Evolutionary conservation across 2,113 vertebrate genomes (phyloP), one percentile per base, ranked within the genome.

Genomic region (Glaucidium brasilianum): DNA sequence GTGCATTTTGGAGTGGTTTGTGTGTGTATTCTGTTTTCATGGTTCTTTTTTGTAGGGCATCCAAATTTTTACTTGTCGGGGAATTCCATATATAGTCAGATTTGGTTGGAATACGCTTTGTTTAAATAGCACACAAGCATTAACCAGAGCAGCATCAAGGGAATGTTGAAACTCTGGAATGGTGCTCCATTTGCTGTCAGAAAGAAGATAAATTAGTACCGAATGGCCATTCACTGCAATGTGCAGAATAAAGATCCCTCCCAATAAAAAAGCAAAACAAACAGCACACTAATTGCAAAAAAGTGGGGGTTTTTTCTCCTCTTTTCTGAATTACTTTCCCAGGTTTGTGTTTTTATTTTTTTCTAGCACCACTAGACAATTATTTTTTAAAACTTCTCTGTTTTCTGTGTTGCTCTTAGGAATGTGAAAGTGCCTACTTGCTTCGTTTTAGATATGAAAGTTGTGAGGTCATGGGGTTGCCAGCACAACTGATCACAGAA

Each of bases 1-100:
- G 35, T 71, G 91, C 73, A 35, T 32, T 39, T 82, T 12, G 56
- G 68, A 94, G 73, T 45, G 69, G 3, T 68, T 71, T 34, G 49
- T 73, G 68, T 75, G 16, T 45, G 39, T 43, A 18, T 84, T 85
- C 89, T 60, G 82, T 90, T 89, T 94, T 91, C 78, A 10, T 88
- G 94, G 88, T 50, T 78, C 73, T 85, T 90, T 90, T 80, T 76
- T 85, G 89, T 83, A 84, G 41, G 74, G 71, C 71, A 73, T 97
- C 96, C 92, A 82, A 75, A 81, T 90, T 95, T 94, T 83, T 67
- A 58, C 66, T 94, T 23, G 87, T 90, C 89, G 73, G 95, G 94
- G 95, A 94, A 96, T 86, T 52, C 98, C 98, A 97, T 98, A 97
- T 97, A 98, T 97, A 97, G 98, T 88, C 97, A 90, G 93, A 59